These are phyloP conservation scores for Fissipunctia ypsillon DNA, from an alignment of 2,888 invertebrate species.

Conservation along the genomic window DNA sequence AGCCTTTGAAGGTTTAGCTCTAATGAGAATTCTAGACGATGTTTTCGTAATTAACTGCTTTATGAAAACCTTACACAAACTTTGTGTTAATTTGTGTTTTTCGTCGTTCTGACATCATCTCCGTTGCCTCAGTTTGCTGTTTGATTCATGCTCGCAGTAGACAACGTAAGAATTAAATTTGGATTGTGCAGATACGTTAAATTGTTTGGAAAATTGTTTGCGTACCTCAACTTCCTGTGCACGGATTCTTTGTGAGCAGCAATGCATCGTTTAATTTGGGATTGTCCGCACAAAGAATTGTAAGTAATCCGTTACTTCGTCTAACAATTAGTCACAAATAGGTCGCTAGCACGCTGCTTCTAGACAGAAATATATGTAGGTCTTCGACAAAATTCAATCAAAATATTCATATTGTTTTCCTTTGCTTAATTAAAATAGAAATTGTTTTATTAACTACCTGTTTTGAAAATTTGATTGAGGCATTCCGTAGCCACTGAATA, in stretches of 20 bases:
- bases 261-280: conserved; percentile 73
- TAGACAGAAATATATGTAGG: conserved; percentile 66
- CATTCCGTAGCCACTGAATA: conserved; percentile 3
- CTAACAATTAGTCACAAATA: conserved; percentile 49
- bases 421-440: background rate
- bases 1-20: conserved; percentile 55
- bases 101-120: conserved; percentile 81
- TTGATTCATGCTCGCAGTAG: conserved; percentile 77
- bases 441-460: conserved; percentile 14
- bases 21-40: conserved; percentile 65
- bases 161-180: conserved; percentile 75
- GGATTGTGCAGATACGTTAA: conserved; percentile 65
- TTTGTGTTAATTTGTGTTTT: conserved; percentile 79
- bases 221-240: conserved; percentile 42
- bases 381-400: conserved; percentile 61
- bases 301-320: conserved; percentile 70
- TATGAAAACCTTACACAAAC: conserved; percentile 73
- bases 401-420: conserved; percentile 51
- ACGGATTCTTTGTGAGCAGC: conserved; percentile 44
- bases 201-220: conserved; percentile 57
- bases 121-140: conserved; percentile 76
- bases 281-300: conserved; percentile 71
- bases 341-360: conserved; percentile 37
- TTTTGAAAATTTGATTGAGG: conserved; percentile 17
- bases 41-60: conserved; percentile 73